These are phyloP conservation scores for Calypte anna DNA, from an alignment of 2,113 vertebrate genomes.

Conservation along the genomic window DNA sequence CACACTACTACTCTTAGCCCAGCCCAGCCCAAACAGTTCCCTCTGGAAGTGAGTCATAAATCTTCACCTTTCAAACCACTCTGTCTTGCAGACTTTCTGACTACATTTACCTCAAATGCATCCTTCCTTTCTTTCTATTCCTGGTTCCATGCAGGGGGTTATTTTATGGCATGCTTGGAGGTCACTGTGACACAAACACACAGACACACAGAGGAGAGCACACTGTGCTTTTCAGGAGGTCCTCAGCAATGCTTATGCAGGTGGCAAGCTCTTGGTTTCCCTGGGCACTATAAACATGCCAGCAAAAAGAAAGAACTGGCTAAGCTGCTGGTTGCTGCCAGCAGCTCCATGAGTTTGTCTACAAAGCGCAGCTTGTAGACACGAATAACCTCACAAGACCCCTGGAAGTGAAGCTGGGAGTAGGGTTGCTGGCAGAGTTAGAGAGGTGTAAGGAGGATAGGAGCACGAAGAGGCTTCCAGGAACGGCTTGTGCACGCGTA, in stretches of 20 bases:
- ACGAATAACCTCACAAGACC: slow-evolving; percentile 25
- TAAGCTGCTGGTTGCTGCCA: slow-evolving; percentile 14
- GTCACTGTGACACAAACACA: not conserved
- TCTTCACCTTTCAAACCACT: slow-evolving; percentile 43
- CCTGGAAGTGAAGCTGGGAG: slow-evolving; percentile 2
- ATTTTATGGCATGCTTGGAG: not conserved
- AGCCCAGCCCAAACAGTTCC: slow-evolving; percentile 22
- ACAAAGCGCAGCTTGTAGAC: not conserved
- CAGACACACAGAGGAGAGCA: not conserved
- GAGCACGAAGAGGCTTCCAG: not conserved
- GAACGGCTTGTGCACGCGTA: slow-evolving; percentile 14
- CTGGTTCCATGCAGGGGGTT: not conserved
- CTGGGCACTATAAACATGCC: not conserved
- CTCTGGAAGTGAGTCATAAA: slow-evolving; percentile 51
- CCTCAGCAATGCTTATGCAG: not conserved
- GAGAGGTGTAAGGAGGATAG: not conserved
- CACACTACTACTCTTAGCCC: not conserved
- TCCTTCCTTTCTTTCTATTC: slow-evolving; percentile 64
- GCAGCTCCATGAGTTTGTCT: not conserved
- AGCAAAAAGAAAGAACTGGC: slow-evolving; percentile 10
- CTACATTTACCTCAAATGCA: slow-evolving; percentile 53
- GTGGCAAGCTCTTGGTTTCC: slow-evolving; percentile 13
- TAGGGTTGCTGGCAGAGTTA: not conserved
- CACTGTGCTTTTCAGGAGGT: not conserved
- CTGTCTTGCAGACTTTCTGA: slow-evolving; percentile 59